Percentiles rank a stretch among this genome's conserved stretches.
Conservation (phyloP, 2,113 vertebrate species). For the Hippocampus guttulatus region DNA sequence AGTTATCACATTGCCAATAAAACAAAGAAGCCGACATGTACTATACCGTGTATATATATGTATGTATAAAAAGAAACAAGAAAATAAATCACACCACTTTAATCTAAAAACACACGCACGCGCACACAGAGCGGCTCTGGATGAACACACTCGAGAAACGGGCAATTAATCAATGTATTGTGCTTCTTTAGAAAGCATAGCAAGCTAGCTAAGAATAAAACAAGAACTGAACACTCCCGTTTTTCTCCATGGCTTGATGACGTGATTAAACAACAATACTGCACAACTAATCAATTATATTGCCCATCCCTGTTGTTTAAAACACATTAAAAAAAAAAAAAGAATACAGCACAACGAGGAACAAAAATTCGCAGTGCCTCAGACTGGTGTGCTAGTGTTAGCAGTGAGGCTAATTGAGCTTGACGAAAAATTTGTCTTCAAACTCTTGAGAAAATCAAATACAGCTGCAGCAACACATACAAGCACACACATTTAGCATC, state of each 20-base stretch:
- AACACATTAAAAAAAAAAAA: not conserved
- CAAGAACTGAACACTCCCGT: not conserved
- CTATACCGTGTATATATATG: conserved; percentile 9
- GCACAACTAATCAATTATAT: not conserved
- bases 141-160: not conserved
- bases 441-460: not conserved
- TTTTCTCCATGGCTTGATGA: not conserved
- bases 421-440: not conserved
- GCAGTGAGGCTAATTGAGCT: not conserved
- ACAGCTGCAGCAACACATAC: not conserved
- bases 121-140: conserved; percentile 18
- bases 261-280: not conserved
- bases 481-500: not conserved
- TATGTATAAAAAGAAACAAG: conserved; percentile 37
- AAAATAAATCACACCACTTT: conserved; percentile 39
- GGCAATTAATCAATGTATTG: not conserved
- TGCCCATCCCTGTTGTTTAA: not conserved
- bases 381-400: not conserved
- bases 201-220: not conserved
- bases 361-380: not conserved
- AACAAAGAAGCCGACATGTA: conserved; percentile 14
- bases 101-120: conserved; percentile 28
- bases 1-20: conserved; percentile 18
- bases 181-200: not conserved
- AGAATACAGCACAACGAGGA: not conserved